A percentile compares a stretch with the other conserved stretches of the same genome.
Conservation (phyloP, 2,888 invertebrate species). For the Hipparchia semele region DNA sequence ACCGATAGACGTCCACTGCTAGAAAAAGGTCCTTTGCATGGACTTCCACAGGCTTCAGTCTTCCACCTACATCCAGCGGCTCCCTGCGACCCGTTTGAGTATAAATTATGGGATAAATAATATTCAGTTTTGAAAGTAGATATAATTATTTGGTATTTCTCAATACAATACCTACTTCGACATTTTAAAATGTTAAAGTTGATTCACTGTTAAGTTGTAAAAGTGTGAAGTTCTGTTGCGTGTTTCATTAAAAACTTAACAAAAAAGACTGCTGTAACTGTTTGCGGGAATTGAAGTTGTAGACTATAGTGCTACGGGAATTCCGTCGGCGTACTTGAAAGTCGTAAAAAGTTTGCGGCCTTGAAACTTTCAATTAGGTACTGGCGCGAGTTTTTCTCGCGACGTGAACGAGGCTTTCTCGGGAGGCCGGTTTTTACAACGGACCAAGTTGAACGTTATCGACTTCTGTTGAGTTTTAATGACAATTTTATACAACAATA, state of each 20-base stretch:
- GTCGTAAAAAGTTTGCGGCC: constrained; percentile 29
- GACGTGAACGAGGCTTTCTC: constrained; percentile 51
- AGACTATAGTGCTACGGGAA: constrained; percentile 10
- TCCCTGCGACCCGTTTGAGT: no score
- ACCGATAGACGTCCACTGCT: no score
- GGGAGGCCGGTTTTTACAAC: constrained; percentile 68
- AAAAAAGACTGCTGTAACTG: background rate
- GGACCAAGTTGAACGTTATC: constrained; percentile 68
- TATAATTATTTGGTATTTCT: background rate
- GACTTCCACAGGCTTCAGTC: no score
- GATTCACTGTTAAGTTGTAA: background rate
- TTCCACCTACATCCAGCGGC: no score
- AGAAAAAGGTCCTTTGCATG: no score
- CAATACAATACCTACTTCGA: background rate
- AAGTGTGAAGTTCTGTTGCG: constrained; percentile 8
- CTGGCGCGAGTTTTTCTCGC: constrained; percentile 29
- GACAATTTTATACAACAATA: constrained; percentile 77
- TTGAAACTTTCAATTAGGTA: constrained; percentile 31
- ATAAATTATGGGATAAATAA: no score
- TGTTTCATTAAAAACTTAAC: background rate
- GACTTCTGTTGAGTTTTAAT: constrained; percentile 74
- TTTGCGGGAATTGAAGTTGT: constrained; percentile 15
- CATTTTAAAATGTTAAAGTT: background rate
- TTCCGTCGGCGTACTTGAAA: constrained; percentile 19
- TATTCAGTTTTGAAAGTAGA: no score